Percentiles rank a stretch among this genome's conserved stretches.
phyloP scores from a whole-genome alignment of 2,888 invertebrate species.

The Hyles lineata region DNA sequence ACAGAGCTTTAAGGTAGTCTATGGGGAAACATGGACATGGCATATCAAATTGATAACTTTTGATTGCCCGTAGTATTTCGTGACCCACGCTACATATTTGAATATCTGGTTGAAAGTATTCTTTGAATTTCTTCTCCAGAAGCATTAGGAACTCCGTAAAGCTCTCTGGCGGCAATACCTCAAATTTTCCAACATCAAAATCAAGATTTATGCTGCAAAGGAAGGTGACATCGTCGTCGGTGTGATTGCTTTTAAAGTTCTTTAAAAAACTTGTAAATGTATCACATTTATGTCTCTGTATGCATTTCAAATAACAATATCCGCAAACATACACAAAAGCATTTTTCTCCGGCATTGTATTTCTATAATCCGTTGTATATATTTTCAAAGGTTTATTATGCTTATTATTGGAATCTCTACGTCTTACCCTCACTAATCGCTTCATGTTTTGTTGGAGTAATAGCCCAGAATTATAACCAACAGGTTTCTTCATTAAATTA shows the following conservation, averaged over 20 bases:
- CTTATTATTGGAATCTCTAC: too few relatives aligned
- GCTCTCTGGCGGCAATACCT: slow-evolving; percentile 32
- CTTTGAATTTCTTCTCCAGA: slow-evolving; percentile 40
- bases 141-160: slow-evolving; percentile 40
- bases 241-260: too few relatives aligned
- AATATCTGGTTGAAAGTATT: slow-evolving; percentile 35
- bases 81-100: slow-evolving; percentile 39
- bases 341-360: slow-evolving; percentile 39
- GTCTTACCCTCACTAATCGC: too few relatives aligned
- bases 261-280: slow-evolving; percentile 33
- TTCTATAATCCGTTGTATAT: slow-evolving; percentile 40
- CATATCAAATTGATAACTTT: slow-evolving; percentile 37
- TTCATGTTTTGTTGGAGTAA: too few relatives aligned
- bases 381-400: too few relatives aligned
- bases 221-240: too few relatives aligned
- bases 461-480: slow-evolving; percentile 24
- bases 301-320: slow-evolving; percentile 42
- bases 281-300: slow-evolving; percentile 38
- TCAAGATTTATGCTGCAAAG: too few relatives aligned
- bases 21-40: slow-evolving; percentile 44
- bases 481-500: slow-evolving; percentile 40
- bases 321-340: slow-evolving; percentile 39
- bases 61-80: slow-evolving; percentile 37
- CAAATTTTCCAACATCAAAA: too few relatives aligned
- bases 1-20: slow-evolving; percentile 42